Evolutionary conservation across 2,888 invertebrate species (phyloP), one percentile per base, ranked within the genome.

Genomic region (Macroteleia sp.): DNA sequence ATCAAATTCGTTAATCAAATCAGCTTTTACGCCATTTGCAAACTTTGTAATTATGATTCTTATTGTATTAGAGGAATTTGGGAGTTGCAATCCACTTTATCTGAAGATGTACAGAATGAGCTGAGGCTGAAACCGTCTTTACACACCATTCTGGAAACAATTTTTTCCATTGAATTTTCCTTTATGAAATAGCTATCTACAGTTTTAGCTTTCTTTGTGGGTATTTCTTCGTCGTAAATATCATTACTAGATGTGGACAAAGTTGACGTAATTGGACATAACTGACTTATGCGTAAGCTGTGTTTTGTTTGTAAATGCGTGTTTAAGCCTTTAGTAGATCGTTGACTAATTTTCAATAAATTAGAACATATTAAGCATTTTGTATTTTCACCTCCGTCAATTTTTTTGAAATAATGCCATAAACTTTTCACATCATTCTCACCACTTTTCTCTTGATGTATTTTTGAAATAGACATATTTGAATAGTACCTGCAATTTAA

Each of bases 111-210:
- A 66, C 57, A 66, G 56, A 81, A 76, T 14, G 19, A 12, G 54
- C 57, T 70, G 2, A 62, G 30, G 36, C 56, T 12, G 2, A 71
- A 42, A 42, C 42, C 16, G 19, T 42, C 42, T 19, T 14, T 44
- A 44, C 20, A 19, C 22, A 44, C 17, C 44, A 44, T 44, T 44
- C 81, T 61, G 44, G 67, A 81, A 14, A 81, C 73, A n/a, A 81
- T 81, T 22, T 57, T 57, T 59, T 77, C 70, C 74, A 81, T 70
- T 9, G 62, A 59, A 36, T 81, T 74, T 42, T 81, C 52, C 34
- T 81, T 77, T 4, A 50, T 28, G 12, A 74, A 74, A 79, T 61
- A 70, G 34, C 70, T 52, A 41, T 74, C 70, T 44, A 61, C 56
- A 42, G 50, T 77, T 77, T 80, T 80, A 4, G 34, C 22, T 17